Base-by-base conservation (phyloP, 2,113 vertebrate genomes). In the Piprites chloris region DNA sequence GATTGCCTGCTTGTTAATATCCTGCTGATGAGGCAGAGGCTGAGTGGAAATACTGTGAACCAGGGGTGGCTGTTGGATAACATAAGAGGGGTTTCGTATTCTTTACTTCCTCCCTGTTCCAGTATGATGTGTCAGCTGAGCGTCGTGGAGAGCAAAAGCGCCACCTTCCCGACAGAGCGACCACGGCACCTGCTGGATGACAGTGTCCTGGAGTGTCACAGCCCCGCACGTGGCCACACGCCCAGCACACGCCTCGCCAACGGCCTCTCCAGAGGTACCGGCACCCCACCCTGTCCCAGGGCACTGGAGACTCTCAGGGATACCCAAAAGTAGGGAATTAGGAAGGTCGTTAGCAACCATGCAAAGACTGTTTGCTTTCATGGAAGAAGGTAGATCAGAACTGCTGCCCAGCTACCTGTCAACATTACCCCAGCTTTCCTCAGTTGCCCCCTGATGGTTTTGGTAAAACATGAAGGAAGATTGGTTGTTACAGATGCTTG, bases 91-190 rank as follows among this genome's bases (percentile, higher is more conserved):
- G 66, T 77, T 76, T 82, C 78, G 78, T 68, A 33, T 89, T 95
- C 81, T 88, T 95, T 94, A 74, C 39, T 80, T 91, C 93, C 90
- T 77, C 81, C 72, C 0, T 90, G 96, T 93, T 96, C 78, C 98
- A 99, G 99, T 94, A 98, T 99, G 98, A 99, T 99, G 99, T 99
- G 99, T 97, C 99, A 99, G 97, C 96, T 99, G 85, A 98, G 98
- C 62, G 98, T 99, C 71, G 98, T 98, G 84, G 99, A 99, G 95
- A 99, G 99, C 98, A 98, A 98, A 95, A 99, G 99, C 50, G 98
- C 99, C 35, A 99, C 99, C 6, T 99, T 99, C 93, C 98, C 99
- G 32, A 98, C 98, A 24, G 99, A 99, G 98, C 99, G 98, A 95
- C 98, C 98, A 0, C 98, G 99, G 91, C 99, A 99, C 94, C 98